Conservation (phyloP, 2,888 invertebrate species). For the Parnassius apollo region DNA sequence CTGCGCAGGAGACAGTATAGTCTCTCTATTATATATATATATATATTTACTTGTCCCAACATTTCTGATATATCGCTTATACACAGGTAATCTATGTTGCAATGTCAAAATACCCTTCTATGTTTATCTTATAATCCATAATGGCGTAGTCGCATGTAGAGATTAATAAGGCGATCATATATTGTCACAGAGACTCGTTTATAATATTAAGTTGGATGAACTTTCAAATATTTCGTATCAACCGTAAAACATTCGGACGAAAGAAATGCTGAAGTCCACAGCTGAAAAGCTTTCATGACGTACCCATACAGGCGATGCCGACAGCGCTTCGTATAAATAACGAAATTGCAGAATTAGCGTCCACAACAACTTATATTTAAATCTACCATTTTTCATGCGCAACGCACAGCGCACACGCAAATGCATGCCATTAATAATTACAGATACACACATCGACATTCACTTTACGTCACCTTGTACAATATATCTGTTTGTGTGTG, state of each 20-base stretch:
- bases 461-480: conserved; percentile 52
- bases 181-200: too few relatives aligned
- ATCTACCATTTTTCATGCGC: conserved; percentile 67
- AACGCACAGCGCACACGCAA: conserved; percentile 67
- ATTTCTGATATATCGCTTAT: too few relatives aligned
- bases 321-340: conserved; percentile 44
- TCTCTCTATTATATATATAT: too few relatives aligned
- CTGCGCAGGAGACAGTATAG: too few relatives aligned
- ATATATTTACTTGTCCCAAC: too few relatives aligned
- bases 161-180: too few relatives aligned
- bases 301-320: not conserved
- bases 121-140: too few relatives aligned
- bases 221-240: not conserved
- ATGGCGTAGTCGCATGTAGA: too few relatives aligned
- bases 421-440: conserved; percentile 75
- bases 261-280: not conserved
- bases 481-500: conserved; percentile 37
- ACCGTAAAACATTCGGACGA: conserved; percentile 4
- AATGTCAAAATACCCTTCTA: too few relatives aligned
- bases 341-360: conserved; percentile 50
- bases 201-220: too few relatives aligned
- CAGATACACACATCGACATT: conserved; percentile 61
- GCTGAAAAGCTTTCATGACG: conserved; percentile 6
- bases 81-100: too few relatives aligned
- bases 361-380: conserved; percentile 67